phyloP scores from a whole-genome alignment of 1,140 invertebrate species.

The Drosophila ironensis region DNA sequence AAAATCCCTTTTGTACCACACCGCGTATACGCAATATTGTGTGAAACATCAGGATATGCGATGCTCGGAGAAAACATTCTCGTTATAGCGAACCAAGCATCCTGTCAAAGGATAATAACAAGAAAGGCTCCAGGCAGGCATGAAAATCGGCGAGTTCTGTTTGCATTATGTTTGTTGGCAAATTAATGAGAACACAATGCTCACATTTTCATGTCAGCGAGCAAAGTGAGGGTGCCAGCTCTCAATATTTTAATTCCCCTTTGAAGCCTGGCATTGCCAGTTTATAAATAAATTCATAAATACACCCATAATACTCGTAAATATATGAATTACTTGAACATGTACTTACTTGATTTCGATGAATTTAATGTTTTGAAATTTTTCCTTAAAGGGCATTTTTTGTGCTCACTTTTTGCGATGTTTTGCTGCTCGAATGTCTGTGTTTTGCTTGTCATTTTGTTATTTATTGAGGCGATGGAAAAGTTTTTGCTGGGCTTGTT shows the following conservation, averaged over 20 bases:
- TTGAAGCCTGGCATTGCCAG: no score
- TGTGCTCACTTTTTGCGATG: no score
- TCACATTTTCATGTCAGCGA: slow-evolving; percentile 58
- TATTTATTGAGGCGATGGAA: slow-evolving; percentile 57
- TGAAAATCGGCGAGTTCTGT: slow-evolving; percentile 32
- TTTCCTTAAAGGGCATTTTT: background rate
- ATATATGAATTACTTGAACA: background rate
- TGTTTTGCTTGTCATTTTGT: slow-evolving; percentile 55
- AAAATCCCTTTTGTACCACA: no score
- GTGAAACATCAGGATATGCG: background rate
- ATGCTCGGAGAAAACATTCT: slow-evolving; percentile 21
- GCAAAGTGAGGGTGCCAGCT: slow-evolving; percentile 15
- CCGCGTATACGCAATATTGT: no score
- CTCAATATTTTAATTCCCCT: slow-evolving; percentile 9
- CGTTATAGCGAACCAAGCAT: slow-evolving; percentile 55
- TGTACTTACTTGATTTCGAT: background rate
- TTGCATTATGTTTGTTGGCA: slow-evolving; percentile 41
- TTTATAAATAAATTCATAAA: no score
- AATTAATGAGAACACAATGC: slow-evolving; percentile 64
- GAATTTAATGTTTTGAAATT: background rate
- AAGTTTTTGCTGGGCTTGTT: slow-evolving; percentile 50
- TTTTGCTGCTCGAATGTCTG: slow-evolving; percentile 8
- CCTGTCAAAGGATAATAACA: slow-evolving; percentile 13
- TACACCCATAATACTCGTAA: background rate
- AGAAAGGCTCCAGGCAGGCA: slow-evolving; percentile 40